Evolutionary conservation across 2,888 invertebrate species (phyloP), one percentile per base, ranked within the genome.

Genomic region (Hofmannophila pseudospretella): DNA sequence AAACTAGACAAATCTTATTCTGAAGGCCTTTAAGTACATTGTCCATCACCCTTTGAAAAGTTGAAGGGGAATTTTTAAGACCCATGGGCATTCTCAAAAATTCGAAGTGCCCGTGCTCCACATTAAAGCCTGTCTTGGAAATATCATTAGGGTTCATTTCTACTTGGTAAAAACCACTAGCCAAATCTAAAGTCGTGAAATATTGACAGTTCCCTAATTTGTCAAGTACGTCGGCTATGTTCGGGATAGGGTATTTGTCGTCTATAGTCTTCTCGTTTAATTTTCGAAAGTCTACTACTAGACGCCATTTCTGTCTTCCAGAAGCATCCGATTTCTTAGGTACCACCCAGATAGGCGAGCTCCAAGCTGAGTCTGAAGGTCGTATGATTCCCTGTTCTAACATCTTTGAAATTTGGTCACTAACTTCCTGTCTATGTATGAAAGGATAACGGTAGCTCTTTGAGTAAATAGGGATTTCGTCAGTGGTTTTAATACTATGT

Each of bases 281-380:
- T n/a, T n/a, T n/a, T n/a, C 60, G 34, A 33, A 55, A 64, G 32
- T 64, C 62, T 1, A 63, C 47, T 3, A 67, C 61, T 4, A 65
- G 29, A 26, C 62, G 30, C 52, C 52, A 67, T 45, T 62, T 64
- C 10, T 27, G 16, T 46, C 52, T 51, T 7, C 59, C 59, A 1
- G 48, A 46, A 0, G 56, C 44, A 29, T 65, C 62, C 3, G 39
- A 27, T 40, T n/a, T n/a, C n/a, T n/a, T n/a, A n/a, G n/a, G n/a
- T n/a, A n/a, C n/a, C n/a, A n/a, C n/a, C n/a, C n/a, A 65, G n/a
- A 65, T 44, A n/a, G 62, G 64, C 5, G 49, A 40, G 19, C 47
- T 47, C 57, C 61, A 67, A 2, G 66, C 65, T 5, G 54, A 56
- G 1, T 47, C 37, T 0, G 50, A 51, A 10, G 51, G 57, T 38